Conservation (phyloP, 2,113 vertebrate species). For the Pheucticus melanocephalus region DNA sequence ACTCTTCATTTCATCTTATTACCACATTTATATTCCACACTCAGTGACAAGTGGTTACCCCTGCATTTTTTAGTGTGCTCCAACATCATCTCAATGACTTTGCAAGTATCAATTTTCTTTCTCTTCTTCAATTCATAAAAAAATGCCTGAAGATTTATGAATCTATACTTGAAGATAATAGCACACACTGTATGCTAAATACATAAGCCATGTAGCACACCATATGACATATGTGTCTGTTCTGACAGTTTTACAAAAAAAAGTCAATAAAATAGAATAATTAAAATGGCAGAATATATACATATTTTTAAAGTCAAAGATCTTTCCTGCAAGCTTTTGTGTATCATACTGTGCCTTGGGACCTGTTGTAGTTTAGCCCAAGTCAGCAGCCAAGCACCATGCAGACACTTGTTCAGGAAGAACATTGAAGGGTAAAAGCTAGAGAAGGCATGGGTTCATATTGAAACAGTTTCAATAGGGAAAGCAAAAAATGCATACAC, state of each 20-base stretch:
- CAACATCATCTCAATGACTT: background rate
- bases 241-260: background rate
- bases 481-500: background rate
- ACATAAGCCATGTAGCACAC: background rate
- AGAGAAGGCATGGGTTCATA: background rate
- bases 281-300: background rate
- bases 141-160: background rate
- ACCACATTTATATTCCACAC: background rate
- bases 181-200: background rate
- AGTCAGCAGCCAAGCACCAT: background rate
- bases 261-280: background rate
- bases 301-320: background rate
- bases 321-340: background rate
- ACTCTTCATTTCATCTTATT: background rate
- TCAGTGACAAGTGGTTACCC: too few relatives aligned
- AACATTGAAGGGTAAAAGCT: background rate
- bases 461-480: background rate
- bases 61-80: background rate
- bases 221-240: too few relatives aligned
- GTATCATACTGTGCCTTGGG: background rate
- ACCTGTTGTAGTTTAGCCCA: background rate
- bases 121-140: background rate
- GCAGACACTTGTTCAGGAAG: rapidly evolving
- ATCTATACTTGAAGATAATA: background rate
- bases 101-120: background rate